phyloP scores from a whole-genome alignment of 2,888 invertebrate genomes.

The Serrognathus titanus region DNA sequence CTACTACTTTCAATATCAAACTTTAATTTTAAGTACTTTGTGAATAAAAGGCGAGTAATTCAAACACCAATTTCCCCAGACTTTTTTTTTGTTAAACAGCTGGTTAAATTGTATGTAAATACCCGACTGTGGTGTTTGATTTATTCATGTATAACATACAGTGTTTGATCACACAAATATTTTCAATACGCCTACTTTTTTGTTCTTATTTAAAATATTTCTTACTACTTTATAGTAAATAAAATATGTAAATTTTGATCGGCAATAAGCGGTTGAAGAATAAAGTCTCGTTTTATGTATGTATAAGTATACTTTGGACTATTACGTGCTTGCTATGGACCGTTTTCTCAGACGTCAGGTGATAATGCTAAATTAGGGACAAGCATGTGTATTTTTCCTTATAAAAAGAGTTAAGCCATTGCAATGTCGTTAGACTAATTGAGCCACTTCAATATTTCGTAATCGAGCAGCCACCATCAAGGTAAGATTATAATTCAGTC shows the following conservation, averaged over 20 bases:
- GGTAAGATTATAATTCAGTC: no score
- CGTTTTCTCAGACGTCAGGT: conserved; percentile 9
- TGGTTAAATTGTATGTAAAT: conserved; percentile 9
- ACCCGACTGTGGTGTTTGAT: conserved; percentile 5
- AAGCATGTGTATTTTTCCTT: conserved; percentile 10
- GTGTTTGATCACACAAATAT: conserved; percentile 15
- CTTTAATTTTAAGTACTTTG: conserved; percentile 15
- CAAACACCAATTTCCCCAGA: conserved; percentile 3
- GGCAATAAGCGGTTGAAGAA: conserved; percentile 17
- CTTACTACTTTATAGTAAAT: conserved; percentile 4
- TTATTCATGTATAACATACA: conserved; percentile 10
- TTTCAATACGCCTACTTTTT: not conserved
- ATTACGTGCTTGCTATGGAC: conserved; percentile 17
- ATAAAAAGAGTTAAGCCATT: conserved; percentile 10
- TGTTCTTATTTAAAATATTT: not conserved
- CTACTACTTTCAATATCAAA: conserved; percentile 14
- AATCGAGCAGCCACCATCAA: not conserved
- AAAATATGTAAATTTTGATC: conserved; percentile 9
- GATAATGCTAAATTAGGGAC: not conserved
- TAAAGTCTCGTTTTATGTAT: conserved; percentile 10
- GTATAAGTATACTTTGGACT: conserved; percentile 14
- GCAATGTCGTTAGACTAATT: not conserved
- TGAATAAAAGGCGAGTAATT: conserved; percentile 7
- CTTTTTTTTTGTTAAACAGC: not conserved
- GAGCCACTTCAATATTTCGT: not conserved